Conservation (phyloP, 2,888 invertebrate genomes). For the Leistus spinibarbis region DNA sequence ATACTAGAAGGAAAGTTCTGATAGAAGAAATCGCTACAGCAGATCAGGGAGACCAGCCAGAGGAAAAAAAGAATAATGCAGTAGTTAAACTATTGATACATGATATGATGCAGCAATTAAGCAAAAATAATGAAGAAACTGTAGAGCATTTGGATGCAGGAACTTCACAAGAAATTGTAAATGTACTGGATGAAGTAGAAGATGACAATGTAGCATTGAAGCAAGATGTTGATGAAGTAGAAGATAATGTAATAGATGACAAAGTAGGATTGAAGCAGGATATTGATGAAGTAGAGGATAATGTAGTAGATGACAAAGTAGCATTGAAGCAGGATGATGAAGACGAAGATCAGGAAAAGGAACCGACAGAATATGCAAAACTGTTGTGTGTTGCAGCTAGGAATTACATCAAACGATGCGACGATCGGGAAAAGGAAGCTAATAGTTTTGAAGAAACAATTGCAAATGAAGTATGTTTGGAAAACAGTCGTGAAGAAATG, state of each 20-base stretch:
- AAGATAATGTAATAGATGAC: too few relatives aligned
- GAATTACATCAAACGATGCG: neutral
- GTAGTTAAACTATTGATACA: slow-evolving; percentile 17
- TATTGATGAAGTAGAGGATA: neutral
- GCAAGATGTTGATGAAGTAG: too few relatives aligned
- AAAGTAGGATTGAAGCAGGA: too few relatives aligned
- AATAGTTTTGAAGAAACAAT: neutral
- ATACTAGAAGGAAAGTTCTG: slow-evolving; percentile 42
- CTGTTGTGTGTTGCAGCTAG: neutral
- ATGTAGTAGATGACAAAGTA: neutral
- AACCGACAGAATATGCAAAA: neutral
- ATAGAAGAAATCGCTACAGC: neutral
- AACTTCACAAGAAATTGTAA: neutral
- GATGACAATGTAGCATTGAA: neutral
- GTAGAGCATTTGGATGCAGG: neutral
- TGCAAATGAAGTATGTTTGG: slow-evolving; percentile 12
- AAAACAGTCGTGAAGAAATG: slow-evolving; percentile 15
- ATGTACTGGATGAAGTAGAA: neutral
- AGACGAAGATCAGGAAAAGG: neutral
- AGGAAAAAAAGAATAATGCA: slow-evolving; percentile 20
- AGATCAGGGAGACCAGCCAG: slow-evolving; percentile 4
- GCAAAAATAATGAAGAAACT: neutral
- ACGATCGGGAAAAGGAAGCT: neutral
- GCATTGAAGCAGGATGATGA: neutral
- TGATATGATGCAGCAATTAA: slow-evolving; percentile 28